phyloP scores from a whole-genome alignment of 2,797 vertebrate genomes.

The Necrosyrtes monachus region DNA sequence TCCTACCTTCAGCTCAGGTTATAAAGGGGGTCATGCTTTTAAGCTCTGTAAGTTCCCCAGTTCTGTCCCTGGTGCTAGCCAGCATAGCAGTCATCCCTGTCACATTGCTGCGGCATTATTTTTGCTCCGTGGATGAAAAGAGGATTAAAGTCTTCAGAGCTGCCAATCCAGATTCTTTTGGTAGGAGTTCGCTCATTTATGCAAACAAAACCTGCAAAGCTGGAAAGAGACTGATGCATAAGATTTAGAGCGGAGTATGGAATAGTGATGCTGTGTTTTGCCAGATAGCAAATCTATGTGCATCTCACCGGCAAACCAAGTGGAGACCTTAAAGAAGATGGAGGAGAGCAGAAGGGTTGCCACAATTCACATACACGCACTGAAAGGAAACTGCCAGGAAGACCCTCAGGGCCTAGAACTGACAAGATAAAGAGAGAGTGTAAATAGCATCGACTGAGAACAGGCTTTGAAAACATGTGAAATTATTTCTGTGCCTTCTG shows the following conservation, averaged over 20 bases:
- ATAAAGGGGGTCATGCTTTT: neutral
- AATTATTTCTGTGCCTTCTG: neutral
- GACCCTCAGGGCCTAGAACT: neutral
- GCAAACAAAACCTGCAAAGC: conserved; percentile 27
- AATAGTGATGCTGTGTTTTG: neutral
- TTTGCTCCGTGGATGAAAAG: neutral
- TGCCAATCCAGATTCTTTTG: neutral
- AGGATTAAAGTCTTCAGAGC: conserved; percentile 23
- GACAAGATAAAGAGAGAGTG: neutral
- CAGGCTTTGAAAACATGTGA: neutral
- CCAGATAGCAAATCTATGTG: neutral
- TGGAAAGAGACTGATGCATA: neutral
- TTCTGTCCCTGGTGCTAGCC: neutral
- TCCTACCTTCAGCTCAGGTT: neutral
- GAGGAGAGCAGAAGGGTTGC: neutral
- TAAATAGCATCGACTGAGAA: neutral
- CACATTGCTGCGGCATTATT: neutral
- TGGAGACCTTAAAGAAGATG: neutral
- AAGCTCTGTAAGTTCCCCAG: neutral
- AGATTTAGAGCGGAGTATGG: neutral
- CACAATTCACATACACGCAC: neutral
- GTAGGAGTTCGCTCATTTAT: neutral
- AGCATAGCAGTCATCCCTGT: neutral
- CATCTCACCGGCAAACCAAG: neutral
- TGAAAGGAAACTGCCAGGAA: neutral